Conservation (phyloP, 2,797 vertebrate species). For the Varecia variegata region DNA sequence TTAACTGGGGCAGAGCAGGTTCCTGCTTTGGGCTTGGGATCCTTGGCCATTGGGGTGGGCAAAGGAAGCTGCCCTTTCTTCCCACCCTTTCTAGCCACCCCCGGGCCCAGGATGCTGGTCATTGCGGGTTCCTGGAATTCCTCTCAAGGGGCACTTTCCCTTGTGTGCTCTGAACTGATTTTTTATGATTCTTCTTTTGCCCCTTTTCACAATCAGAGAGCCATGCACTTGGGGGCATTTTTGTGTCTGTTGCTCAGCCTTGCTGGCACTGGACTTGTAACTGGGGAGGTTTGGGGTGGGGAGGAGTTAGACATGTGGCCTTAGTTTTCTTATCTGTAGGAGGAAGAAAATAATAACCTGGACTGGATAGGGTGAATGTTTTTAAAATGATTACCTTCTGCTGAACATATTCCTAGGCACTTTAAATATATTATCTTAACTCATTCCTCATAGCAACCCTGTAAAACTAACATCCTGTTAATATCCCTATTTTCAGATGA, state of each 20-base stretch:
- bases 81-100: not conserved
- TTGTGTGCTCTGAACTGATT: not conserved
- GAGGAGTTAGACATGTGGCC: not conserved
- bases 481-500: slow-evolving; percentile 19
- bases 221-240: not conserved
- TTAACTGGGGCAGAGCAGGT: slow-evolving; percentile 32
- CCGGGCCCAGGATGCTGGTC: not conserved
- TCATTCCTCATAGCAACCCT: not conserved
- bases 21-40: not conserved
- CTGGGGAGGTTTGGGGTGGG: not conserved
- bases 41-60: not conserved
- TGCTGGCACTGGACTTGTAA: not conserved
- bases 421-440: not conserved
- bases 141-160: not conserved
- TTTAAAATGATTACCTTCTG: not conserved
- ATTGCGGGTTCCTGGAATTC: not conserved
- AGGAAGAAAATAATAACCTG: not conserved
- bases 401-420: not conserved
- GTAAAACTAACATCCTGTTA: not conserved
- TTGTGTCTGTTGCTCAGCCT: not conserved
- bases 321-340: not conserved
- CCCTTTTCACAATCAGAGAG: not conserved
- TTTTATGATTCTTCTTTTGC: not conserved
- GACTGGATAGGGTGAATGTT: not conserved
- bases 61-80: not conserved